These are phyloP conservation scores for Aurelia sp. DNA, from an alignment of 30 jellyfish, hydroid and myxozoan genomes.

Conservation along the genomic window DNA sequence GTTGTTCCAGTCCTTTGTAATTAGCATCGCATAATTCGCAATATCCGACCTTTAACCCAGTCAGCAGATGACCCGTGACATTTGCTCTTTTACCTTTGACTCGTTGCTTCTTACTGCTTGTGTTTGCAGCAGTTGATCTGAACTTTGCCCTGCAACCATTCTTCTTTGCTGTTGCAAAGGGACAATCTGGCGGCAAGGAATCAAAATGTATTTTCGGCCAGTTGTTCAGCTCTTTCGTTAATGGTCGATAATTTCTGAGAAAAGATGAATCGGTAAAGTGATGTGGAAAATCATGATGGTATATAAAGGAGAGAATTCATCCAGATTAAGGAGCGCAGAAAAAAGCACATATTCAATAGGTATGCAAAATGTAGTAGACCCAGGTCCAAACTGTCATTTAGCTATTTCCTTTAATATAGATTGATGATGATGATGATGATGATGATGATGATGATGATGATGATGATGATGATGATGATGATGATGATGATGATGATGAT, in stretches of 20 bases:
- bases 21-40: constrained; percentile 52
- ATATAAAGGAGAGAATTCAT: no score
- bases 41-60: constrained; percentile 31
- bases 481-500: no score
- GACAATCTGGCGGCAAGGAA: constrained; percentile 40
- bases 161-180: constrained; percentile 37
- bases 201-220: constrained; percentile 47
- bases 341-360: no score
- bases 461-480: no score
- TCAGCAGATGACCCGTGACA: constrained; percentile 32
- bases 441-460: no score
- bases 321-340: no score
- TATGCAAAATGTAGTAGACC: no score
- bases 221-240: constrained; percentile 11
- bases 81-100: constrained; percentile 19
- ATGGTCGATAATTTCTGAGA: constrained; percentile 30
- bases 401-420: no score
- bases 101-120: constrained; percentile 6
- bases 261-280: not conserved
- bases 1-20: constrained; percentile 50
- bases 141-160: not conserved
- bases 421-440: no score
- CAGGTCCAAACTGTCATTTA: no score
- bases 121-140: constrained; percentile 10
- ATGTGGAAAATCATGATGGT: not conserved